Percentiles rank a stretch among this genome's conserved stretches.
Evolutionary conservation across 2,888 invertebrate genomes (phyloP).

Genomic region (Tanytarsus gracilentus): DNA sequence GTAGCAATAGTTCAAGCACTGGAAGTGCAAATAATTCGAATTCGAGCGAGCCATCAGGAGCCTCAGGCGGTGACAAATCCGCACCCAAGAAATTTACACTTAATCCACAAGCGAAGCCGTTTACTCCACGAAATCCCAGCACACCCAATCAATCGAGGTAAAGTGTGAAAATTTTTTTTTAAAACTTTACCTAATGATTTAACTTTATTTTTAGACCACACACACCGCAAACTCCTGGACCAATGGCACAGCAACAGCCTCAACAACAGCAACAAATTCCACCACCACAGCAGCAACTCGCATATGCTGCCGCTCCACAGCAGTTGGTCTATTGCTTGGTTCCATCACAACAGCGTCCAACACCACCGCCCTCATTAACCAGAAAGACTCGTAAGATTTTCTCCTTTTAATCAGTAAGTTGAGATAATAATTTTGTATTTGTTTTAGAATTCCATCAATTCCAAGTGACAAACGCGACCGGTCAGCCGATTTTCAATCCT

Average conservation of each 20-base stretch:
- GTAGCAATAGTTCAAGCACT: not conserved
- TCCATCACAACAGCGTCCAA: slow-evolving; percentile 14
- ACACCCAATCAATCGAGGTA: slow-evolving; percentile 54
- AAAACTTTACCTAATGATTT: not conserved
- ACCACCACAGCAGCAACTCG: slow-evolving; percentile 31
- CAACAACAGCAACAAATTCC: slow-evolving; percentile 31
- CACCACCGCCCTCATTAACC: slow-evolving; percentile 39
- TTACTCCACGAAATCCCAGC: slow-evolving; percentile 64
- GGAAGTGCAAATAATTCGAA: not conserved
- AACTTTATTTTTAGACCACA: slow-evolving; percentile 55
- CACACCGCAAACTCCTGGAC: slow-evolving; percentile 70
- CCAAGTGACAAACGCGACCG: slow-evolving; percentile 45
- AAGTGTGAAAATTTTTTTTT: slow-evolving; percentile 30
- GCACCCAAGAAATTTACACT: slow-evolving; percentile 68
- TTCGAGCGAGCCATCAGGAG: slow-evolving; percentile 18
- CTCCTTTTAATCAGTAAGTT: not conserved
- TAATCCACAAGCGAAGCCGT: slow-evolving; percentile 83
- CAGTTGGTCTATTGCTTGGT: slow-evolving; percentile 31
- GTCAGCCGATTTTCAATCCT: slow-evolving; percentile 61
- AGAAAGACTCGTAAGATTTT: slow-evolving; percentile 20
- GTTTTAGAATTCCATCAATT: slow-evolving; percentile 26
- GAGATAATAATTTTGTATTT: slow-evolving; percentile 22
- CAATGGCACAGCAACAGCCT: slow-evolving; percentile 35
- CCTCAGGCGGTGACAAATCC: slow-evolving; percentile 51
- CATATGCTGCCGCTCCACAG: slow-evolving; percentile 7